Percentiles rank a stretch among this genome's conserved stretches.
These are phyloP conservation scores for Spheniscus mendiculus DNA, from an alignment of 2,113 vertebrate species.

Conservation along the genomic window DNA sequence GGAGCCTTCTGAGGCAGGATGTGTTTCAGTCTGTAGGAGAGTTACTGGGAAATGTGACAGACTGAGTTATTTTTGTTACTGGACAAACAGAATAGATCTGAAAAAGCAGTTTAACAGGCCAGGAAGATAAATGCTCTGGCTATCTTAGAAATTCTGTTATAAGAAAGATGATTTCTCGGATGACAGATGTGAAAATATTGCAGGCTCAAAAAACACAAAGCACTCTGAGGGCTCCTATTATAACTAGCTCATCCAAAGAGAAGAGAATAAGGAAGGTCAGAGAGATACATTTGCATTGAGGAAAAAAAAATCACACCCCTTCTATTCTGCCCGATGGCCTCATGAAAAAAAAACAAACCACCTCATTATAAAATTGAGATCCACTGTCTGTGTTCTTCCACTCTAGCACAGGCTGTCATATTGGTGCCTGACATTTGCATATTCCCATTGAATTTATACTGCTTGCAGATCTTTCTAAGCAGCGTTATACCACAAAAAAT, in stretches of 20 bases:
- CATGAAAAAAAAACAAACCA: background rate
- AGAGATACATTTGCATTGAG: background rate
- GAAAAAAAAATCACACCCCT: background rate
- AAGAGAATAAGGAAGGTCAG: background rate
- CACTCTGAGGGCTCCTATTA: background rate
- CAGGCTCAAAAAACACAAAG: background rate
- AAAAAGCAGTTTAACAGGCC: background rate
- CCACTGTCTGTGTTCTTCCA: background rate
- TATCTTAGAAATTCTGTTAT: background rate
- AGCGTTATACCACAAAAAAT: background rate
- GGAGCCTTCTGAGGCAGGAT: background rate
- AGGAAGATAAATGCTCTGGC: background rate
- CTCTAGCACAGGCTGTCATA: background rate
- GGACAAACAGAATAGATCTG: background rate
- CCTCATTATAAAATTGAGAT: slow-evolving; percentile 11
- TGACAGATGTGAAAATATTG: background rate
- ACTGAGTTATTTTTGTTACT: background rate
- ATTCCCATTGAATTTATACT: slow-evolving; percentile 8
- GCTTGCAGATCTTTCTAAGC: background rate
- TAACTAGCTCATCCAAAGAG: background rate
- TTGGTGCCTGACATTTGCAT: background rate
- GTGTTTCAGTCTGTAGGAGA: background rate
- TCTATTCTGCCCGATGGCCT: background rate
- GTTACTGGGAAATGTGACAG: background rate
- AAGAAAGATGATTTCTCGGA: background rate